Evolutionary conservation across 2,113 vertebrate genomes (phyloP), one percentile per base, ranked within the genome.

Genomic region (Phrynosoma platyrhinos): DNA sequence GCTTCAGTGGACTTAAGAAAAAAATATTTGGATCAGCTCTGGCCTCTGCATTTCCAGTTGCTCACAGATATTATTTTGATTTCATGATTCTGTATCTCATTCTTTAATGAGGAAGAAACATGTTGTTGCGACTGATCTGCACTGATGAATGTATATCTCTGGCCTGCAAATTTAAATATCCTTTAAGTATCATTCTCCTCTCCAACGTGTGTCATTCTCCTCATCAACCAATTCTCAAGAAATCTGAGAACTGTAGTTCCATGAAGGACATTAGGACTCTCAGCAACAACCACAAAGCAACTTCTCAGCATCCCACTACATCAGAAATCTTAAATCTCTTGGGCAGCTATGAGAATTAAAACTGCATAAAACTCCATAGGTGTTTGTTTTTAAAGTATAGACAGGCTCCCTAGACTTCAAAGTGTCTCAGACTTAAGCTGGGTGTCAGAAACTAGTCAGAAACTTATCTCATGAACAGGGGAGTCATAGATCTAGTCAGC

Each of bases 401-500:
- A 81, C 8, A 87, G 79, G 8, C 58, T 5, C 23, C 9, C 52
- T 80, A 82, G 20, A 82, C 79, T 42, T 66, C 55, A 75, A 58
- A 58, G 55, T 69, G 68, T 69, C 25, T 69, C 6, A 69, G 68
- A 25, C 68, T 69, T 69, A 27, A 86, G 13, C 64, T 80, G 81
- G 91, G 25, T 7, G 25, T 27, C 25, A 27, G 25, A 23, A n/a
- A n/a, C n/a, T n/a, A n/a, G n/a, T n/a, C 9, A 69, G 68, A 27
- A 69, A 69, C 68, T 7, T 69, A 25, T 4, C 2, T 23, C 68
- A 27, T 25, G 20, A 27, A 69, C 23, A 69, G 68, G 23, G 9
- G 23, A 69, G 68, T 69, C 68, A 69, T 58, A 62, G 55, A 42
- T 84, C 30, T 94, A 91, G 47, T 93, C 92, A 86, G 47, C 40